These are phyloP conservation scores for Onychomys leucogaster DNA, from an alignment of 2,797 vertebrate species.

Conservation along the genomic window DNA sequence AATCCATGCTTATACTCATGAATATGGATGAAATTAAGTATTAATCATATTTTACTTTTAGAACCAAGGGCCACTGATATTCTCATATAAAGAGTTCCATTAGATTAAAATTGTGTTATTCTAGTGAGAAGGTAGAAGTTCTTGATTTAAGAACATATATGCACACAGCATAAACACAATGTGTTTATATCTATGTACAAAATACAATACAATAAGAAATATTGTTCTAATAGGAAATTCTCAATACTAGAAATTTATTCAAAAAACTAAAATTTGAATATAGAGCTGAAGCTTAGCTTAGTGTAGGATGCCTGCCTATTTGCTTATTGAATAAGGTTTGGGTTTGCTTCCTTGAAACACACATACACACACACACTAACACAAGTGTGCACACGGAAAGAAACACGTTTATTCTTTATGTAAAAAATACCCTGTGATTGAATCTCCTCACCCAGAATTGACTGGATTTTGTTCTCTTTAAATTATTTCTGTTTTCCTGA, in stretches of 20 bases:
- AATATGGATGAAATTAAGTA: slow-evolving; percentile 84
- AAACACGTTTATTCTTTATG: slow-evolving; percentile 29
- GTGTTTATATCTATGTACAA: not conserved
- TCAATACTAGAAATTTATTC: slow-evolving; percentile 25
- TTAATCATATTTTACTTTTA: slow-evolving; percentile 87
- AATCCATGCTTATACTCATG: slow-evolving; percentile 84
- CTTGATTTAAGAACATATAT: slow-evolving; percentile 66
- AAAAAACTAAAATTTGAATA: slow-evolving; percentile 61
- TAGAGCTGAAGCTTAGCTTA: not conserved
- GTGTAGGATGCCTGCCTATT: no score
- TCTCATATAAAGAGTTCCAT: slow-evolving; percentile 79
- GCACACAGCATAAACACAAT: not conserved
- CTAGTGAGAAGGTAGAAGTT: slow-evolving; percentile 79
- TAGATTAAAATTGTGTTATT: slow-evolving; percentile 84
- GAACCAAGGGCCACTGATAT: slow-evolving; percentile 81
- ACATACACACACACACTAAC: not conserved
- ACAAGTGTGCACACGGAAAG: not conserved
- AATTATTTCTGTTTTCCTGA: slow-evolving; percentile 65
- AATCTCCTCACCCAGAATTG: not conserved
- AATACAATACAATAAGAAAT: slow-evolving; percentile 39
- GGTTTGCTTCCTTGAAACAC: not conserved
- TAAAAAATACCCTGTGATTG: not conserved
- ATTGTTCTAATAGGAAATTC: slow-evolving; percentile 46
- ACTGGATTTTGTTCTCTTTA: not conserved
- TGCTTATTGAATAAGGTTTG: not conserved